These are phyloP conservation scores for Armadillidium nasatum DNA, from an alignment of 1,140 invertebrate species.

Conservation along the genomic window DNA sequence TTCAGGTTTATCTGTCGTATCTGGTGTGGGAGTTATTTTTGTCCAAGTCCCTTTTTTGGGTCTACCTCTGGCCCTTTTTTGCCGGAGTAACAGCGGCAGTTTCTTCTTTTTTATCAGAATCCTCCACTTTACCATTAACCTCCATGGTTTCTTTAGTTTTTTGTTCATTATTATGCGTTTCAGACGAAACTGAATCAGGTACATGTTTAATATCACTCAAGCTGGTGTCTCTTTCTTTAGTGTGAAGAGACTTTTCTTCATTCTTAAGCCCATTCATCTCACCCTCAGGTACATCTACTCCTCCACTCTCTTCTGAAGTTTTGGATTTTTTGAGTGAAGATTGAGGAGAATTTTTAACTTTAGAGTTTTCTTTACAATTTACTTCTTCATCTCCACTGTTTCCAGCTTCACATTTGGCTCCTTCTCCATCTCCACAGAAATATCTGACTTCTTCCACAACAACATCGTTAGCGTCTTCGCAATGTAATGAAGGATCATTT, in stretches of 20 bases:
- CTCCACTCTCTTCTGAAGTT: not conserved
- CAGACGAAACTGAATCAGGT: not conserved
- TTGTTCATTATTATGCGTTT: not conserved
- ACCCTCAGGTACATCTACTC: not conserved
- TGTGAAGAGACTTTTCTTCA: not conserved
- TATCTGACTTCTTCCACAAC: slow-evolving; percentile 38
- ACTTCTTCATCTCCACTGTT: slow-evolving; percentile 38
- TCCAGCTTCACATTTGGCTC: slow-evolving; percentile 34
- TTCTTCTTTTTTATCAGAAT: slow-evolving; percentile 21
- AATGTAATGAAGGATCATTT: slow-evolving; percentile 28
- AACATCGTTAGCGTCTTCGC: slow-evolving; percentile 35
- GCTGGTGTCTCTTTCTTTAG: not conserved
- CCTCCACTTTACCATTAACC: slow-evolving; percentile 23
- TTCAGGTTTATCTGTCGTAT: slow-evolving; percentile 45
- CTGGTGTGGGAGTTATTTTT: slow-evolving; percentile 30
- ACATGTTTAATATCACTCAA: slow-evolving; percentile 1
- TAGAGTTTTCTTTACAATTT: not conserved
- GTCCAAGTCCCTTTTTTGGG: slow-evolving; percentile 36
- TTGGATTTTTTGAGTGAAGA: not conserved
- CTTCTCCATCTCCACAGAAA: slow-evolving; percentile 36
- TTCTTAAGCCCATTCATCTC: not conserved
- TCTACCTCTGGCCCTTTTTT: slow-evolving; percentile 27
- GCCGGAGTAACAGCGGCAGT: not conserved
- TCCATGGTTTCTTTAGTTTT: slow-evolving; percentile 19
- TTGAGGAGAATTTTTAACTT: not conserved